Conservation (phyloP, 2,113 vertebrate genomes). For the Callipepla squamata region DNA sequence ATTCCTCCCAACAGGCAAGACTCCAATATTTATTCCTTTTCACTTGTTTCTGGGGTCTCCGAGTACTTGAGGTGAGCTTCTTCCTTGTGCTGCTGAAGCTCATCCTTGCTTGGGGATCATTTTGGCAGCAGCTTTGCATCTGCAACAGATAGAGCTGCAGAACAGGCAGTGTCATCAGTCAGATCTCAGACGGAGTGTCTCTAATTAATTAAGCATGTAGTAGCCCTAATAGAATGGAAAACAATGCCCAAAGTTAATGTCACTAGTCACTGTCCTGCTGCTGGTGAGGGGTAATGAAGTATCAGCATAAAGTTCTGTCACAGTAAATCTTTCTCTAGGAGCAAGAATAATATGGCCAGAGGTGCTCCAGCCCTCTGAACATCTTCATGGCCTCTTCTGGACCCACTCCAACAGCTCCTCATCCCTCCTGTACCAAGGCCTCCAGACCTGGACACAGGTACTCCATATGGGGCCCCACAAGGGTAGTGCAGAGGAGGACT, state of each 20-base stretch:
- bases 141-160: accelerated
- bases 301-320: not conserved
- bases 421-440: too few relatives aligned
- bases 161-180: not conserved
- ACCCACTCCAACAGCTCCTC: too few relatives aligned
- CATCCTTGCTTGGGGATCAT: not conserved
- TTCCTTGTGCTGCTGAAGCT: not conserved
- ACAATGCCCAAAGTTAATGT: not conserved
- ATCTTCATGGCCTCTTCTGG: too few relatives aligned
- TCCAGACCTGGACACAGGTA: too few relatives aligned
- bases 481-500: too few relatives aligned
- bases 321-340: not conserved
- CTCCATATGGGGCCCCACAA: too few relatives aligned
- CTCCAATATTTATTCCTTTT: not conserved
- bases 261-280: not conserved
- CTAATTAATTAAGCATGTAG: not conserved
- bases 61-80: not conserved
- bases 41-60: not conserved
- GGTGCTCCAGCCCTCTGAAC: too few relatives aligned
- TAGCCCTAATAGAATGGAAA: not conserved
- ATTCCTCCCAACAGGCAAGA: not conserved
- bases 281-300: accelerated
- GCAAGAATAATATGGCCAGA: not conserved
- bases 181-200: not conserved
- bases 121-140: not conserved